These are phyloP conservation scores for Sitophilus oryzae DNA, from an alignment of 1,140 invertebrate species.

Conservation along the genomic window DNA sequence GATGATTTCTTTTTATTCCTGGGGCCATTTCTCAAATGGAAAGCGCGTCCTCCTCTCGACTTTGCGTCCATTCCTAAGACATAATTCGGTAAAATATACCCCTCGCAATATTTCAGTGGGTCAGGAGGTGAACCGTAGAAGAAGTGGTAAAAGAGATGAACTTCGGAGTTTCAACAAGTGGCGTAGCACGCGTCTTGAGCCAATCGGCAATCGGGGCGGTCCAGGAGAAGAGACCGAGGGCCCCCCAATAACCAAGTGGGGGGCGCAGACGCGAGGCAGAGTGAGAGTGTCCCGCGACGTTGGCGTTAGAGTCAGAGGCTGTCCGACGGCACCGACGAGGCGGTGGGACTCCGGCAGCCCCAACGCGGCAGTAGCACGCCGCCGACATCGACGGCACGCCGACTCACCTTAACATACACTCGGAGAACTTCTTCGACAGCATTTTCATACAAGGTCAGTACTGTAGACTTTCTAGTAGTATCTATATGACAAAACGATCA, in stretches of 20 bases:
- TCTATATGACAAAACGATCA: no score
- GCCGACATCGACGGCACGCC: constrained; percentile 16
- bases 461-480: background rate
- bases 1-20: constrained; percentile 4
- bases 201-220: constrained; percentile 17
- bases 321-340: constrained; percentile 19
- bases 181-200: constrained; percentile 13
- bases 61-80: constrained; percentile 13
- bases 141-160: constrained; percentile 16
- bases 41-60: background rate
- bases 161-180: constrained; percentile 21
- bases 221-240: constrained; percentile 5
- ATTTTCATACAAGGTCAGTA: background rate
- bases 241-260: constrained; percentile 13
- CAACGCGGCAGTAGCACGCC: constrained; percentile 17
- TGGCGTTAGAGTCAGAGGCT: constrained; percentile 21
- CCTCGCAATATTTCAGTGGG: constrained; percentile 17
- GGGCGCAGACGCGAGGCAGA: constrained; percentile 21
- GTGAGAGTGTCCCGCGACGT: constrained; percentile 17
- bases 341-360: constrained; percentile 22
- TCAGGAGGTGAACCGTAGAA: constrained; percentile 20
- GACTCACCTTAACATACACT: constrained; percentile 3
- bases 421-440: background rate
- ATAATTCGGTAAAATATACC: constrained; percentile 21
- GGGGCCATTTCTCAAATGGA: background rate